Conservation (phyloP, 2,797 vertebrate species). For the Betta splendens region DNA sequence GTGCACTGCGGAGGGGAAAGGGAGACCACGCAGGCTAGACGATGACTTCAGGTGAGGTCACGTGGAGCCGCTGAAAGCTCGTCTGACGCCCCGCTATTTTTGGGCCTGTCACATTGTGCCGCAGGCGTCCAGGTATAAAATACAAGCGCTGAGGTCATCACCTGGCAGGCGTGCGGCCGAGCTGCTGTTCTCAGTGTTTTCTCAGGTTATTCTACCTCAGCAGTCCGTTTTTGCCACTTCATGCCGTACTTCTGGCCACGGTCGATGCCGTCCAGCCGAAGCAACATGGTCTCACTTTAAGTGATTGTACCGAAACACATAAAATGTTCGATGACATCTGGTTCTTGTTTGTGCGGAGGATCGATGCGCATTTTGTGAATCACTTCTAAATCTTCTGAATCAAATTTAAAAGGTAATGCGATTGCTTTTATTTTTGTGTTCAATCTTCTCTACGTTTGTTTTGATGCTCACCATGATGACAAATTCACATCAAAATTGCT, state of each 20-base stretch:
- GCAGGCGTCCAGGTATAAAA: background rate
- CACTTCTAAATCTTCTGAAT: background rate
- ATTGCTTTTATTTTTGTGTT: background rate
- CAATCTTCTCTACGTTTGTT: background rate
- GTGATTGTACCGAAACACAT: background rate
- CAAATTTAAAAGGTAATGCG: background rate
- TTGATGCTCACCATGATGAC: background rate
- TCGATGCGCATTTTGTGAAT: background rate
- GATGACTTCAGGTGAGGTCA: constrained; percentile 70
- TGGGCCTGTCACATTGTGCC: constrained; percentile 24
- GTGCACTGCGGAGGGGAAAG: constrained; percentile 52
- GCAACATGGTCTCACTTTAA: background rate
- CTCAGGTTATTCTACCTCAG: background rate
- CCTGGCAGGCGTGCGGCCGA: background rate
- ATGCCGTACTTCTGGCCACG: too few relatives aligned
- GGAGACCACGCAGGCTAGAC: constrained; percentile 66
- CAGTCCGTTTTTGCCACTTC: too few relatives aligned
- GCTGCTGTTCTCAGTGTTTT: background rate
- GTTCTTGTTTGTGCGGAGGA: background rate
- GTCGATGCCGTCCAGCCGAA: background rate
- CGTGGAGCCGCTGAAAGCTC: constrained; percentile 42
- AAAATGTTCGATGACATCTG: background rate
- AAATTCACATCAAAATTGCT: too few relatives aligned
- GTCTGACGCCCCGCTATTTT: constrained; percentile 39
- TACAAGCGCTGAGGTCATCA: background rate